These are phyloP conservation scores for Yoshiicerus persimilis DNA, from an alignment of 1,140 invertebrate genomes.

Conservation along the genomic window DNA sequence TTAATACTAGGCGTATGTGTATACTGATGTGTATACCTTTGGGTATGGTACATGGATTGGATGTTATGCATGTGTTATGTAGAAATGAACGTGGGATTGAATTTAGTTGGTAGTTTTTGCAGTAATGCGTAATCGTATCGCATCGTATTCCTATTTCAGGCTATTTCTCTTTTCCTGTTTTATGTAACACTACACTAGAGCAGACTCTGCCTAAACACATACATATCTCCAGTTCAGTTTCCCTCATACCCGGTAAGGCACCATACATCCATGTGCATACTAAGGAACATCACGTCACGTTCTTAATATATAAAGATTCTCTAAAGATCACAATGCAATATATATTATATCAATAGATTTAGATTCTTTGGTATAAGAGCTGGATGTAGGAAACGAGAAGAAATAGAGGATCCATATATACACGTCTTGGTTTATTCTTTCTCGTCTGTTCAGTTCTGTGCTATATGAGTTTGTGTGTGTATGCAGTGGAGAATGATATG, in stretches of 20 bases:
- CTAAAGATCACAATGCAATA: background rate
- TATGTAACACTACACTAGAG: background rate
- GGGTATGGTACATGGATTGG: background rate
- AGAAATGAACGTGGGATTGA: background rate
- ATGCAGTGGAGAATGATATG: no score
- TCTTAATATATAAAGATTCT: background rate
- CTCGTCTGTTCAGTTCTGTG: background rate
- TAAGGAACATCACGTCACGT: slow-evolving; percentile 10
- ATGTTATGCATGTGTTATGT: background rate
- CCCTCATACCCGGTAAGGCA: background rate
- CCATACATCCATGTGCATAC: background rate
- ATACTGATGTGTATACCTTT: background rate
- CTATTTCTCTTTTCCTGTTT: background rate
- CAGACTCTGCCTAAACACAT: background rate
- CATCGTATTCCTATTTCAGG: background rate
- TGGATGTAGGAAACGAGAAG: no score
- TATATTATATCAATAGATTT: background rate
- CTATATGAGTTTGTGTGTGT: background rate
- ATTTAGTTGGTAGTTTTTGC: background rate
- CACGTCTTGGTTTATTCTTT: background rate
- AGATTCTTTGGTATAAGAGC: no score
- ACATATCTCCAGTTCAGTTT: background rate
- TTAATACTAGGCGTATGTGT: no score
- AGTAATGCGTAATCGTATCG: slow-evolving; percentile 18
- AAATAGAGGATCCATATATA: no score